These are phyloP conservation scores for Hippocampus mohnikei DNA, from an alignment of 2,113 vertebrate species.

Conservation along the genomic window DNA sequence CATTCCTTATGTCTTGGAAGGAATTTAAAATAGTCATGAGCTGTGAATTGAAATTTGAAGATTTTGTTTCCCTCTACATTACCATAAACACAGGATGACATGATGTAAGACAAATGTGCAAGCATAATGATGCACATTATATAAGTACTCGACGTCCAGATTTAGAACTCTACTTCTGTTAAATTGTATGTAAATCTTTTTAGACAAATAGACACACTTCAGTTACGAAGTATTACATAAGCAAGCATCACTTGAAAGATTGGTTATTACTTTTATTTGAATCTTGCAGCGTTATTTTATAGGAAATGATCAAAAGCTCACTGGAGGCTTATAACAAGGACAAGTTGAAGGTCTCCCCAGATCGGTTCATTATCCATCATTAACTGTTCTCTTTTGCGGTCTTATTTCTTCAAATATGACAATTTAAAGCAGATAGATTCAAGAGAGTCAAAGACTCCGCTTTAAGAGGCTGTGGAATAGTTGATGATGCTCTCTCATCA, in stretches of 20 bases:
- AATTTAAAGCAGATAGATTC: slow-evolving; percentile 5
- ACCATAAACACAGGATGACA: not conserved
- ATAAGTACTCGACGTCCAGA: not conserved
- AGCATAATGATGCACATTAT: not conserved
- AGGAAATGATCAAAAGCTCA: slow-evolving; percentile 18
- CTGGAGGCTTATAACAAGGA: slow-evolving; percentile 19
- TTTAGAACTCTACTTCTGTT: not conserved
- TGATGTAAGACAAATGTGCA: not conserved
- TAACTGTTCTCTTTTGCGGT: slow-evolving; percentile 16
- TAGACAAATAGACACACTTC: not conserved
- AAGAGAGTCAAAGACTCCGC: not conserved
- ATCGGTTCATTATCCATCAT: slow-evolving; percentile 26
- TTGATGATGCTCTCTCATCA: slow-evolving; percentile 15
- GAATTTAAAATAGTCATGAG: not conserved
- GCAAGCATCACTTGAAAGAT: slow-evolving; percentile 14
- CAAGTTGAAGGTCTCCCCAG: slow-evolving; percentile 34
- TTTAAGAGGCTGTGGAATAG: slow-evolving; percentile 6
- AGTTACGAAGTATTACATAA: slow-evolving; percentile 6
- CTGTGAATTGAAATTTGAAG: not conserved
- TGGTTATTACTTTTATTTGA: slow-evolving; percentile 25
- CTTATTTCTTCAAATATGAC: slow-evolving; percentile 20
- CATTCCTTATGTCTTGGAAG: not conserved
- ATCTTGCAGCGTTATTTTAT: slow-evolving; percentile 17
- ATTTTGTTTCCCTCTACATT: not conserved
- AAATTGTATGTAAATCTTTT: not conserved